Percentiles rank a stretch among this genome's conserved stretches.
Conservation (phyloP, 2,888 invertebrate species). For the Sinohyriopsis cumingii region DNA sequence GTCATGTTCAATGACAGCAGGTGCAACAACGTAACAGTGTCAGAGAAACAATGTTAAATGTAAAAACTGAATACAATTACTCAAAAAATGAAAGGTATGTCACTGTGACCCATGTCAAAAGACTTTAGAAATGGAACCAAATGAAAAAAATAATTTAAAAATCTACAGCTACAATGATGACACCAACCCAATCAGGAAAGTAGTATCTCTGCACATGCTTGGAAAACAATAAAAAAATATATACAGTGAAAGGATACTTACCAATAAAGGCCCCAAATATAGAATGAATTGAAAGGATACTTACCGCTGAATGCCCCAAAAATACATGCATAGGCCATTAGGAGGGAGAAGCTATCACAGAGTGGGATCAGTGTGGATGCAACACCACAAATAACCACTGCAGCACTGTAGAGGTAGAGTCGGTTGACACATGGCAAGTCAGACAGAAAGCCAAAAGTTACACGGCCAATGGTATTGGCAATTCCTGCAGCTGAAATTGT, state of each 20-base stretch:
- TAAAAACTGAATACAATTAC: too few relatives aligned
- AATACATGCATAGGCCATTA: conserved; percentile 17
- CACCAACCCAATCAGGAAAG: too few relatives aligned
- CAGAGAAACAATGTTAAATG: too few relatives aligned
- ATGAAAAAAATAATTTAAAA: too few relatives aligned
- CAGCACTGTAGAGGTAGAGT: conserved; percentile 88
- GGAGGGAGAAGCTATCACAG: conserved; percentile 2
- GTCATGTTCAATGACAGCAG: too few relatives aligned
- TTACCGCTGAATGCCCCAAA: conserved; percentile 31
- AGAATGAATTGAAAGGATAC: background rate
- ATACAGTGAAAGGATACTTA: conserved; percentile 3
- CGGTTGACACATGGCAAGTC: conserved; percentile 84
- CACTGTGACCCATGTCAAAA: too few relatives aligned
- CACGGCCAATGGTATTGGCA: conserved; percentile 92
- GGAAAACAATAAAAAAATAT: too few relatives aligned
- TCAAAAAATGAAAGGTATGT: too few relatives aligned
- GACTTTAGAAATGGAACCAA: too few relatives aligned
- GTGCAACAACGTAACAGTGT: too few relatives aligned
- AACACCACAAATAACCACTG: conserved; percentile 77
- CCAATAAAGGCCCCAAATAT: conserved; percentile 27
- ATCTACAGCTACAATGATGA: too few relatives aligned
- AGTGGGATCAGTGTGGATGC: conserved; percentile 10
- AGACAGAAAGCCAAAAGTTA: conserved; percentile 74
- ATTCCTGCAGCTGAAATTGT: conserved; percentile 91
- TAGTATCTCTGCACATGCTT: too few relatives aligned